Conservation (phyloP, 2,797 vertebrate species). For the Lepidocolaptes lacrymiger region DNA sequence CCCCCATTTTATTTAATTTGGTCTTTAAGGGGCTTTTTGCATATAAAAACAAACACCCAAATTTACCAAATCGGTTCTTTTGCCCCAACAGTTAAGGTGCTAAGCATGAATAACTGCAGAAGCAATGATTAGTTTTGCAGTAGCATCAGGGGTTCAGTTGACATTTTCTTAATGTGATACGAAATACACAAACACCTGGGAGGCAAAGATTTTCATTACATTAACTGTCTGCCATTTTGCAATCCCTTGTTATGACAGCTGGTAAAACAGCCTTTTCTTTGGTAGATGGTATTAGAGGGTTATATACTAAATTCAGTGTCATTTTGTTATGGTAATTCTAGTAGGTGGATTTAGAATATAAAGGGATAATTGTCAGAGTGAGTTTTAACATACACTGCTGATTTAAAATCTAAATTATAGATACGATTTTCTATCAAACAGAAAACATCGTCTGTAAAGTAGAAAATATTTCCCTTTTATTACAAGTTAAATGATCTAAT, state of each 20-base stretch:
- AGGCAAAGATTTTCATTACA: background rate
- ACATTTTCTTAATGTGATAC: background rate
- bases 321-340: background rate
- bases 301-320: background rate
- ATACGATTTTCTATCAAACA: background rate
- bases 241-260: background rate
- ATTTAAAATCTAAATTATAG: conserved; percentile 15
- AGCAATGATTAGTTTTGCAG: background rate
- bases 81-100: background rate
- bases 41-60: background rate
- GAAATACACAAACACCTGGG: background rate
- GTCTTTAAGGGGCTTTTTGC: background rate
- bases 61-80: background rate
- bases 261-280: background rate
- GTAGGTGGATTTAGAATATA: background rate
- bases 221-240: background rate
- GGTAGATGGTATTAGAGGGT: background rate
- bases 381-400: background rate
- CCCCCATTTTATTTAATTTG: background rate
- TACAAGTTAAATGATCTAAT: conserved; percentile 10
- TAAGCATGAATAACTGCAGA: background rate
- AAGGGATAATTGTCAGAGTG: background rate
- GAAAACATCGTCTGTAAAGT: background rate
- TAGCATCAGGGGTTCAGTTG: background rate
- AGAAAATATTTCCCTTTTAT: conserved; percentile 33